Base-by-base conservation (phyloP, 1,140 invertebrate genomes). In the Heterodera carotae region DNA sequence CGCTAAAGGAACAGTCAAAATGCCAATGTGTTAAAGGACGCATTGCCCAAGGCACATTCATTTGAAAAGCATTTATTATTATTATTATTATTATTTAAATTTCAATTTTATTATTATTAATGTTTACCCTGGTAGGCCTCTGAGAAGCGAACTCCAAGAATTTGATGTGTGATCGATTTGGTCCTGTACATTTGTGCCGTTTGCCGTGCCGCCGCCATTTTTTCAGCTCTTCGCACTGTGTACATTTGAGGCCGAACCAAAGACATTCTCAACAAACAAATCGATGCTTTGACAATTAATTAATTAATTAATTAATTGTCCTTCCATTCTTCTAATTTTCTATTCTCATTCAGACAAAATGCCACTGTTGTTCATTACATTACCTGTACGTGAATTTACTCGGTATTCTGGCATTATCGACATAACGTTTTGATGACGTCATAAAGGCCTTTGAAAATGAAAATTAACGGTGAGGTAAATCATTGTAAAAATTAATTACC, bases 351-450 rank as follows among this genome's bases (percentile, higher is more conserved):
- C 15, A 10, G 72, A 59, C 12, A 82, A 34, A 27, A n/a, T 43
- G 48, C 48, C 48, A 22, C 4, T 12, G 48, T 22, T 39, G 36
- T 53, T 53, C 18, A 22, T 22, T 15, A 18, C 4, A 18, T 53
- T 18, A 53, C 48, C 62, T 66, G 68, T 86, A 85, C 8, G 85
- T 78, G 33, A 86, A 71, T 31, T 79, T 34, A 27, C 77, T 76
- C 1, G 84, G 86, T 67, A 84, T 81, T 56, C 79, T 34, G 69
- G 77, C 83, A 36, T 70, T 78, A 43, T 87, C 79, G 36, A 85
- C 86, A 43, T 83, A 79, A 27, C 85, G 69, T 71, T 79, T 67
- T 43, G 75, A 81, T 10, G 82, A 56, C 15, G 76, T 79, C 56
- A 86, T 69, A 43, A 87, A 81, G 1, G 76, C 76, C 48, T 56